Conservation (phyloP, 2,888 invertebrate species). For the Cryptocheilus praepositus region DNA sequence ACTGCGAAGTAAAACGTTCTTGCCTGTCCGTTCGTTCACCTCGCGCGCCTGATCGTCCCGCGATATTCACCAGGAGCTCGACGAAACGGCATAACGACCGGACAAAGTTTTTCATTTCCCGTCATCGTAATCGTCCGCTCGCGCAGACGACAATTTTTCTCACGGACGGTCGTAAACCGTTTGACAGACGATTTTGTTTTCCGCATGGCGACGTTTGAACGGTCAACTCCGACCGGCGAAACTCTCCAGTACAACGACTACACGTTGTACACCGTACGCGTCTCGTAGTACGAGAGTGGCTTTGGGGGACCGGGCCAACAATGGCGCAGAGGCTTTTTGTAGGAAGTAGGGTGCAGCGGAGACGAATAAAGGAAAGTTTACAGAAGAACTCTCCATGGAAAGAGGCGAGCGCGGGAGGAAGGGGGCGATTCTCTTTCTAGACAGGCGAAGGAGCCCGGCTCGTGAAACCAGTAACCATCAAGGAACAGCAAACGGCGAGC, state of each 20-base stretch:
- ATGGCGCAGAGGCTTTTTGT: conserved; percentile 24
- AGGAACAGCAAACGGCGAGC: not conserved
- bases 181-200: conserved; percentile 28
- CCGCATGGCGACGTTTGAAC: conserved; percentile 30
- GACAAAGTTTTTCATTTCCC: not conserved
- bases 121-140: not conserved
- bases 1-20: no score
- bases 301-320: conserved; percentile 23
- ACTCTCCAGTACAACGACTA: conserved; percentile 7
- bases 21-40: no score
- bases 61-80: no score
- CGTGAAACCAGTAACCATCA: no score
- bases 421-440: no score
- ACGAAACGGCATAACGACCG: no score
- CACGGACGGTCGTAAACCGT: conserved; percentile 10
- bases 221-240: conserved; percentile 7
- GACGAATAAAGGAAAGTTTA: conserved; percentile 17
- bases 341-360: conserved; percentile 11
- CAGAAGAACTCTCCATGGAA: not conserved
- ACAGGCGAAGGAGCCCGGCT: no score
- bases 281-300: conserved; percentile 24
- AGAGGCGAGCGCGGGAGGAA: no score
- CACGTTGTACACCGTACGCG: conserved; percentile 5
- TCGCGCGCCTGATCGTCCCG: no score
- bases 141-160: conserved; percentile 22